Conservation (phyloP, 2,113 vertebrate genomes). For the Progne subis region DNA sequence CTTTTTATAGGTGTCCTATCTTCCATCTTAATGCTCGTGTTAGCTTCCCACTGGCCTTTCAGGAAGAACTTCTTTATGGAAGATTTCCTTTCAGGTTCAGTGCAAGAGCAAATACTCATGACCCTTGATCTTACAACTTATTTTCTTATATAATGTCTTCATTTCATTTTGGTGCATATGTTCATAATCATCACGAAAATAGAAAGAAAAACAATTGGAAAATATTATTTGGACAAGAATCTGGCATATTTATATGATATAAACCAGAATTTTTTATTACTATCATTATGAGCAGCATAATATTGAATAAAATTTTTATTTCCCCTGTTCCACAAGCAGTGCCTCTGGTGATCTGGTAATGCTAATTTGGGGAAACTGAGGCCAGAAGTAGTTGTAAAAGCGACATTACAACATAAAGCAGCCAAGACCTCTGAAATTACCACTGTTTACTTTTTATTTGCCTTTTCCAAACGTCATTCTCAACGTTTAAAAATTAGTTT, state of each 20-base stretch:
- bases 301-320: background rate
- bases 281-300: background rate
- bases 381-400: background rate
- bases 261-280: background rate
- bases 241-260: background rate
- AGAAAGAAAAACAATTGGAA: background rate
- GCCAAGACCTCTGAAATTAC: background rate
- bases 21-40: conserved; percentile 49
- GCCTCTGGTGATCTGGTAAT: background rate
- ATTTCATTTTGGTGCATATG: background rate
- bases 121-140: background rate
- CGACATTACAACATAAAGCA: background rate
- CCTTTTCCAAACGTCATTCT: background rate
- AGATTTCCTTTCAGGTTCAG: conserved; percentile 48
- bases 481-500: background rate
- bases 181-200: background rate
- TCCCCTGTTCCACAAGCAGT: background rate
- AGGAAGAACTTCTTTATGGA: conserved; percentile 57
- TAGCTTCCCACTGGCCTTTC: background rate
- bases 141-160: background rate
- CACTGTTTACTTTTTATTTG: background rate
- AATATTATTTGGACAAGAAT: background rate
- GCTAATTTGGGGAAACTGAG: background rate
- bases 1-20: conserved; percentile 61
- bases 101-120: conserved; percentile 1